Percentiles rank a stretch among this genome's conserved stretches.
phyloP scores from a whole-genome alignment of 2,797 vertebrate genomes.

The Moxostoma hubbsi region DNA sequence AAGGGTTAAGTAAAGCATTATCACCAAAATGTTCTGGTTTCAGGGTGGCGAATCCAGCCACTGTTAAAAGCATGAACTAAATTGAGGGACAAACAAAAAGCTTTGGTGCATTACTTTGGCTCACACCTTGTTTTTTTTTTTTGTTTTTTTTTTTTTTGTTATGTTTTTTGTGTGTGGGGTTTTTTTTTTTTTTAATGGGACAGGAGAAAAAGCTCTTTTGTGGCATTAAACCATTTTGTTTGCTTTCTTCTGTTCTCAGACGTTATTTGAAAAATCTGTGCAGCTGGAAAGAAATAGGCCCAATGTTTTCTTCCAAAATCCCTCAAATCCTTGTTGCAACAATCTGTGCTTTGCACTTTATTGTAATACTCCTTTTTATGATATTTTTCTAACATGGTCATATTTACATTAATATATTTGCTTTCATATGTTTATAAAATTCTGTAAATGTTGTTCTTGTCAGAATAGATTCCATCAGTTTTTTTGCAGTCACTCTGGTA shows the following conservation, averaged over 20 bases:
- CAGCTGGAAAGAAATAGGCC: neutral
- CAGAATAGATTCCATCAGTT: slow-evolving; percentile 70
- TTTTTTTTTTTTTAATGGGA: slow-evolving; percentile 13
- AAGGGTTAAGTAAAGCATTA: slow-evolving; percentile 35
- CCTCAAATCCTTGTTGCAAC: neutral
- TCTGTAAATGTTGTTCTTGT: slow-evolving; percentile 78
- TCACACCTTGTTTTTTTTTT: neutral
- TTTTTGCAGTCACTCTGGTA: slow-evolving; percentile 60
- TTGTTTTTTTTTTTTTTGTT: neutral
- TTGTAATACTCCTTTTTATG: slow-evolving; percentile 31
- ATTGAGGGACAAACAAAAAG: slow-evolving; percentile 38
- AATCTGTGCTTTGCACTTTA: slow-evolving; percentile 4
- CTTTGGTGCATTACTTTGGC: slow-evolving; percentile 27
- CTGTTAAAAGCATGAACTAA: slow-evolving; percentile 45
- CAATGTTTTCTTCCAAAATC: slow-evolving; percentile 16
- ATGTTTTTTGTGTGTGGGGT: neutral
- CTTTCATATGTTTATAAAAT: slow-evolving; percentile 70
- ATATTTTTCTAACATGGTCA: slow-evolving; percentile 19
- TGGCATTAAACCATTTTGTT: slow-evolving; percentile 32
- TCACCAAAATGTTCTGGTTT: slow-evolving; percentile 35
- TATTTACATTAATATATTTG: slow-evolving; percentile 47
- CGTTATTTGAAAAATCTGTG: neutral
- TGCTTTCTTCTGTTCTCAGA: slow-evolving; percentile 4
- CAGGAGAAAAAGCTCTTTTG: slow-evolving; percentile 35
- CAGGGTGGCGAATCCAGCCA: slow-evolving; percentile 7